phyloP scores from a whole-genome alignment of 2,888 invertebrate genomes.

The Andrena dorsata region DNA sequence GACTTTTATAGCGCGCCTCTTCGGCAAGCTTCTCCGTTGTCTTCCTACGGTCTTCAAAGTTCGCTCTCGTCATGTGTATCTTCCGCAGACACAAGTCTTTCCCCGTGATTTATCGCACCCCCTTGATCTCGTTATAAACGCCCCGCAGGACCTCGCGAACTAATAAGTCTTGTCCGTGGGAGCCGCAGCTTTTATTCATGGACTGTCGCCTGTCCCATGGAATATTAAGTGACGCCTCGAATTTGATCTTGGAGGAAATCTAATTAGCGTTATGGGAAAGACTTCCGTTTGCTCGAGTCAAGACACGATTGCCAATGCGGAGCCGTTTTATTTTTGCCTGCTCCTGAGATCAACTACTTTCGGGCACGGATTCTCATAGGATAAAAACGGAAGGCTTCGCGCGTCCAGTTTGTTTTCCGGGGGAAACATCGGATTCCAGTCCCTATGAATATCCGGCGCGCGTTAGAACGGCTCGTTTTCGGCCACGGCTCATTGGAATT shows the following conservation, averaged over 20 bases:
- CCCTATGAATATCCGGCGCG: slow-evolving; percentile 21
- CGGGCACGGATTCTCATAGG: too few relatives aligned
- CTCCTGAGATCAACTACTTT: too few relatives aligned
- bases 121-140: slow-evolving; percentile 1
- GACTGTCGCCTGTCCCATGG: not conserved
- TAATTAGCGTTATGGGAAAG: not conserved
- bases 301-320: too few relatives aligned
- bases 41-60: not conserved
- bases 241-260: not conserved
- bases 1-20: not conserved
- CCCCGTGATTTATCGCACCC: not conserved
- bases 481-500: slow-evolving; percentile 10
- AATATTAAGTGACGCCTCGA: not conserved
- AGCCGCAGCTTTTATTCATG: slow-evolving; percentile 6
- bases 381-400: not conserved
- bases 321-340: too few relatives aligned
- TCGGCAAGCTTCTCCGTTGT: not conserved
- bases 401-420: not conserved
- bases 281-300: too few relatives aligned
- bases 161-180: not conserved
- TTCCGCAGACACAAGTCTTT: not conserved
- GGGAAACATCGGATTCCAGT: not conserved
- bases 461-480: slow-evolving; percentile 25
- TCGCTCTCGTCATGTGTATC: not conserved
- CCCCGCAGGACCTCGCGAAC: not conserved